phyloP scores from a whole-genome alignment of 2,888 invertebrate species.

The Marasmarcha lunaedactyla region DNA sequence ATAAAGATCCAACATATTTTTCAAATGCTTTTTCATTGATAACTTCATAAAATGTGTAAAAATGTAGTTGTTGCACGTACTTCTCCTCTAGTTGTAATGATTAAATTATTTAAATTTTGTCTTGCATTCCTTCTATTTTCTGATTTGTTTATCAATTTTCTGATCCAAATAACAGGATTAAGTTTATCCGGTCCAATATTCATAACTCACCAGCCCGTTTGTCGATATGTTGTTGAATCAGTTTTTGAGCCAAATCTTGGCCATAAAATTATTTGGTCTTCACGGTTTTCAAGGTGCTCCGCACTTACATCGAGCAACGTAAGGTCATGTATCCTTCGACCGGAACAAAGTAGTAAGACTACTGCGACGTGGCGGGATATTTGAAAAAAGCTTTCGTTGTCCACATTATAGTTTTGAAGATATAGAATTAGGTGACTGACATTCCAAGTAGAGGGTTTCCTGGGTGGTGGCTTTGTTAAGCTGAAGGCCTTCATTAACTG shows the following conservation, averaged over 20 bases:
- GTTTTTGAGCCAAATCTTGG: slow-evolving; percentile 18
- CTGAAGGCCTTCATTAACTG: slow-evolving; percentile 1
- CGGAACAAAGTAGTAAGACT: slow-evolving; percentile 14
- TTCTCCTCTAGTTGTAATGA: too few species aligned
- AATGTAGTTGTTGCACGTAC: too few species aligned
- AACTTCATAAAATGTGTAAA: too few species aligned
- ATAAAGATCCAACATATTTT: too few species aligned
- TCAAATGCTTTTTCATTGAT: too few species aligned
- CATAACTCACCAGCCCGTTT: slow-evolving; percentile 14
- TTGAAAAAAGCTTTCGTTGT: slow-evolving; percentile 11
- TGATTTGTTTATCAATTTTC: not conserved
- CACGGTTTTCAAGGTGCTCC: not conserved
- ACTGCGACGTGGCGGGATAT: slow-evolving; percentile 10
- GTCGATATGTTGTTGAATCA: slow-evolving; percentile 9
- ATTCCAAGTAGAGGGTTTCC: slow-evolving; percentile 7
- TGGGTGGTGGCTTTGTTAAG: not conserved
- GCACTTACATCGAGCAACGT: slow-evolving; percentile 12
- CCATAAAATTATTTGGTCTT: slow-evolving; percentile 11
- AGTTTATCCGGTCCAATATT: slow-evolving; percentile 1
- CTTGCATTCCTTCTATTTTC: too few species aligned
- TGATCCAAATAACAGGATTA: slow-evolving; percentile 7
- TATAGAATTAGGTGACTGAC: not conserved
- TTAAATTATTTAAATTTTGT: too few species aligned
- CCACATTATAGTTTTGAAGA: not conserved
- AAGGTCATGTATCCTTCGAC: slow-evolving; percentile 17